Percentiles rank a stretch among this genome's conserved stretches.
Evolutionary conservation across 2,113 vertebrate species (phyloP).

Genomic region (Chlorocebus sabaeus): DNA sequence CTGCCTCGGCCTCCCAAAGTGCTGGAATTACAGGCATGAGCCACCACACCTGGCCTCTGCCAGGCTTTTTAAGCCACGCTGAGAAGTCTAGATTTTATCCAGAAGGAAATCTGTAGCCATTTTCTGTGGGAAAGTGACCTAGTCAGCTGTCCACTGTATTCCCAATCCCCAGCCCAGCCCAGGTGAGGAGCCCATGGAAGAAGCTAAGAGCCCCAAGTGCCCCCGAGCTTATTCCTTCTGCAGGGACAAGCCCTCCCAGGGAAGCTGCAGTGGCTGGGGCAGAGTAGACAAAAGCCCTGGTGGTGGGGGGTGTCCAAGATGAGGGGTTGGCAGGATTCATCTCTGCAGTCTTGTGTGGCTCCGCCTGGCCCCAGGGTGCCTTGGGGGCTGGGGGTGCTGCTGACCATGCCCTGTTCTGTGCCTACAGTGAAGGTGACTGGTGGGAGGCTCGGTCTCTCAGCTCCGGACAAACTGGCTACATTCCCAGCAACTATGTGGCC

Average conservation of each 20-base stretch:
- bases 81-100: conserved; percentile 27
- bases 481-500: conserved; percentile 98
- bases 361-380: not conserved
- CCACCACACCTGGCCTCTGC: not conserved
- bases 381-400: not conserved
- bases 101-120: conserved; percentile 20
- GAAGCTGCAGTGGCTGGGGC: not conserved
- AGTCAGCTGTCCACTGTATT: not conserved
- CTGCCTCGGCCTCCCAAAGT: not conserved
- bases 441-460: conserved; percentile 96
- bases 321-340: not conserved
- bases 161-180: not conserved
- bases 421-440: conserved; percentile 94
- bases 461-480: conserved; percentile 91
- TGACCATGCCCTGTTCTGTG: not conserved
- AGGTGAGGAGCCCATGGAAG: not conserved
- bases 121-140: not conserved
- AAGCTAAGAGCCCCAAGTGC: not conserved
- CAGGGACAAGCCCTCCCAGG: not conserved
- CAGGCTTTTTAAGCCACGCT: not conserved
- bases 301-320: not conserved
- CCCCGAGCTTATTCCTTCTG: not conserved
- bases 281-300: not conserved
- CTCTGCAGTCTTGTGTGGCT: not conserved
- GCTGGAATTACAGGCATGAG: not conserved